Evolutionary conservation across 2,888 invertebrate species (phyloP), one percentile per base, ranked within the genome.

Genomic region (Phaonia tiefii): DNA sequence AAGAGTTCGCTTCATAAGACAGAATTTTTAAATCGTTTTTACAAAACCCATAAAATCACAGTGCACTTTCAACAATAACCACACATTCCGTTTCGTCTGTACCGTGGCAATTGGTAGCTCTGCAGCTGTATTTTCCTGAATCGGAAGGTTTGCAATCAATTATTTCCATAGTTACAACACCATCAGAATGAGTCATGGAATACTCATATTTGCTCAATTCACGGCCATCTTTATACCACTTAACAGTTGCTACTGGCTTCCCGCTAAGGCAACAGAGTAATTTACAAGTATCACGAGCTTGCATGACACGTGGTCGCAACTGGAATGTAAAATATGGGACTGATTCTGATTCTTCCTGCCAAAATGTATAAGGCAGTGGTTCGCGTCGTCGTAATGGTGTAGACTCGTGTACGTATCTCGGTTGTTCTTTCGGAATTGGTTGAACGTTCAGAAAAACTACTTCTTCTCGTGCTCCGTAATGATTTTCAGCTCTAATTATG

Each of bases 271-370:
- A 98, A 91, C 99, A 99, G 60, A 99, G 94, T 84, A 99, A 93
- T 92, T 99, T 99, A 93, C 99, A 99, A 78, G 98, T 98, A 90
- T 97, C 96, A 84, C 98, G 95, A 87, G 93, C 94, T 92, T 99
- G 99, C 94, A 99, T 99, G 86, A 99, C 97, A 90, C 99, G 96
- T 89, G 99, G 99, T 91, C 99, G 95, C 86, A 99, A 94, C 88
- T 97, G 95, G 97, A 99, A 99, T 88, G 98, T 98, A 93, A 99
- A 99, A 89, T 94, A 95, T 81, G 99, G 99, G 82, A 97, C 97
- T 87, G 96, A 95, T 92, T 98, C 97, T 90, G 95, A 95, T 87
- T 96, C 96, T 91, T 98, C 97, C 91, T 96, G 95, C 96, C 97
- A 97, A 92, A 96, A 95, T 81, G 95, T 95, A 91, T 96, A 97